A percentile compares a stretch with the other conserved stretches of the same genome.
Conservation (phyloP, 2,113 vertebrate species). For the Perca fluviatilis region DNA sequence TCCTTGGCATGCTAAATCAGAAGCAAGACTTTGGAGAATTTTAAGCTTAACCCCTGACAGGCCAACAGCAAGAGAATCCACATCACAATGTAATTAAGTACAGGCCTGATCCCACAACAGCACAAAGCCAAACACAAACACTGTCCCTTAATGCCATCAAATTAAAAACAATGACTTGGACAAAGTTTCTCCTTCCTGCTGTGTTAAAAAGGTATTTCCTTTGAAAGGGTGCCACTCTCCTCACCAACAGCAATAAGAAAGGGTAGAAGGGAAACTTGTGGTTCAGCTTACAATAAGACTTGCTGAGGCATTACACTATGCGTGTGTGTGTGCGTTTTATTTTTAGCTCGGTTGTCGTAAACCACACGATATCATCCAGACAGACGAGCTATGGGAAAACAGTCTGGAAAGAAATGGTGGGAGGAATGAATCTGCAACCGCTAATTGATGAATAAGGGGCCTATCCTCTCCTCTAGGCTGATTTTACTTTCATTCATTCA, state of each 20-base stretch:
- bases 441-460: conserved; percentile 16
- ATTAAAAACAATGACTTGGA: conserved; percentile 56
- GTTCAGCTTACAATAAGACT: conserved; percentile 50
- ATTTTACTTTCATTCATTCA: conserved; percentile 32
- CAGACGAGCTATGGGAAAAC: conserved; percentile 1
- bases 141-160: conserved; percentile 60
- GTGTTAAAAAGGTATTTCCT: conserved; percentile 77
- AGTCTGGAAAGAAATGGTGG: conserved; percentile 12
- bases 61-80: conserved; percentile 28
- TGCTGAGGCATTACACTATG: background rate
- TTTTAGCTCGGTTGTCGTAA: conserved; percentile 11
- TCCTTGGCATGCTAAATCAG: conserved; percentile 67
- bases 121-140: conserved; percentile 58
- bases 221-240: conserved; percentile 58
- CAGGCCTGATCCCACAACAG: conserved; percentile 43
- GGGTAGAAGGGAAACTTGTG: conserved; percentile 42
- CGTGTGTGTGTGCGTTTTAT: background rate
- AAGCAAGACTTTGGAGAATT: conserved; percentile 59
- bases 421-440: conserved; percentile 12
- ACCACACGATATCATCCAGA: conserved; percentile 4
- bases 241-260: conserved; percentile 36
- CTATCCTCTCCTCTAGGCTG: conserved; percentile 3
- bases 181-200: conserved; percentile 68
- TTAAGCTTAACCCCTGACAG: conserved; percentile 53
- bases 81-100: conserved; percentile 22